Evolutionary conservation across 2,888 invertebrate species (phyloP).

Genomic region (Stratiomys singularior): DNA sequence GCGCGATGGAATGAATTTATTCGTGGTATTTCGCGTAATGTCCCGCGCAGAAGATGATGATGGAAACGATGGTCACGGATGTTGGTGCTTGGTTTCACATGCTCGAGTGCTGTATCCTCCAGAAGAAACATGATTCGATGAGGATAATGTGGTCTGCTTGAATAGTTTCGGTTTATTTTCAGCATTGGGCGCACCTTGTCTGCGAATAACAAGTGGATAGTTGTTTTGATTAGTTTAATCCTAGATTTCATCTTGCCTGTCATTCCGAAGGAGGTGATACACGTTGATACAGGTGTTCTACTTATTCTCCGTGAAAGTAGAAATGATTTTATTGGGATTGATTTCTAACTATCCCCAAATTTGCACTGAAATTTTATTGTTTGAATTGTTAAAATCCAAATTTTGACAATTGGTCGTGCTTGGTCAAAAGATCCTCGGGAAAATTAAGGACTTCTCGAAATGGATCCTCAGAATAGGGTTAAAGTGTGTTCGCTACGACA

Average conservation of each 20-base stretch:
- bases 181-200: not conserved
- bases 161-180: not conserved
- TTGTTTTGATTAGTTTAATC: not conserved
- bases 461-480: too few relatives aligned
- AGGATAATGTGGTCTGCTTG: not conserved
- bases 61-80: not conserved
- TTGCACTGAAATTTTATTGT: too few relatives aligned
- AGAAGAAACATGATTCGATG: not conserved
- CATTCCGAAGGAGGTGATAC: too few relatives aligned
- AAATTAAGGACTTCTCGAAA: too few relatives aligned
- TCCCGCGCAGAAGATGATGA: not conserved
- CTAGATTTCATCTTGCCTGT: not conserved
- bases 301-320: too few relatives aligned
- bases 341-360: too few relatives aligned
- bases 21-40: constrained; percentile 28
- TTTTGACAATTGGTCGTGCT: too few relatives aligned
- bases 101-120: not conserved
- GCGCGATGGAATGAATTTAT: constrained; percentile 6
- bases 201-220: not conserved
- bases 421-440: too few relatives aligned
- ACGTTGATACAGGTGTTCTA: too few relatives aligned
- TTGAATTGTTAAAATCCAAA: too few relatives aligned
- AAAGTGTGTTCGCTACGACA: too few relatives aligned
- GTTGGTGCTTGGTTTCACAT: not conserved
- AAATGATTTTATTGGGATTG: too few relatives aligned